These are phyloP conservation scores for Ormyrus nitidulus DNA, from an alignment of 2,888 invertebrate species.

Conservation along the genomic window DNA sequence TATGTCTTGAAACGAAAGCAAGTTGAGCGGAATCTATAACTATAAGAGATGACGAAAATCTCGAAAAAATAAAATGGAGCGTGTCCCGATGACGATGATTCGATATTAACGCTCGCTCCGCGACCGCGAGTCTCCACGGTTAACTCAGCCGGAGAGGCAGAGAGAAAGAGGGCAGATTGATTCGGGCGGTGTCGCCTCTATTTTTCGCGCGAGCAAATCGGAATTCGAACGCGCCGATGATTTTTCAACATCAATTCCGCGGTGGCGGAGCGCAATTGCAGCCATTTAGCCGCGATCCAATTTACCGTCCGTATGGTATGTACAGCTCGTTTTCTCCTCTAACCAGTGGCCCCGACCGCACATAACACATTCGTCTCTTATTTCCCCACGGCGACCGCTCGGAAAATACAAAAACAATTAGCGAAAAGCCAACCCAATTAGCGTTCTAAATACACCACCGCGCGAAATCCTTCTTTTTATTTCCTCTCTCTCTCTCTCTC, in stretches of 20 bases:
- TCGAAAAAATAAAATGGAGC: slow-evolving; percentile 24
- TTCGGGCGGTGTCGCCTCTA: slow-evolving; percentile 19
- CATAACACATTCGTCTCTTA: slow-evolving; percentile 38
- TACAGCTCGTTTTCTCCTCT: slow-evolving; percentile 57
- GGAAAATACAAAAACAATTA: slow-evolving; percentile 54
- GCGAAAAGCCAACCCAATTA: slow-evolving; percentile 43
- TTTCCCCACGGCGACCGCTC: slow-evolving; percentile 39
- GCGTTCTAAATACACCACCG: not conserved
- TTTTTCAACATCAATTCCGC: slow-evolving; percentile 60
- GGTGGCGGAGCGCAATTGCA: slow-evolving; percentile 47
- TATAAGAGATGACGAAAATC: slow-evolving; percentile 9
- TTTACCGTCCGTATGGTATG: slow-evolving; percentile 57
- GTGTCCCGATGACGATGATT: slow-evolving; percentile 14
- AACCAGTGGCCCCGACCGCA: slow-evolving; percentile 26
- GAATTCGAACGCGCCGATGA: slow-evolving; percentile 45
- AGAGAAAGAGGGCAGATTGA: slow-evolving; percentile 27
- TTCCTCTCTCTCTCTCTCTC: not conserved
- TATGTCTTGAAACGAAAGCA: too few relatives aligned
- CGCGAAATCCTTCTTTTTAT: not conserved
- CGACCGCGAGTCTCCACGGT: not conserved
- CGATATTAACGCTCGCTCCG: slow-evolving; percentile 4
- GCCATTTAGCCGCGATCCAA: slow-evolving; percentile 62
- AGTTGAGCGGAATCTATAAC: too few relatives aligned
- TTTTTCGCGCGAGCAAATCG: slow-evolving; percentile 47
- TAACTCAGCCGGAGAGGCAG: not conserved